These are phyloP conservation scores for Campopleginae sp. DNA, from an alignment of 2,888 invertebrate genomes.

Conservation along the genomic window DNA sequence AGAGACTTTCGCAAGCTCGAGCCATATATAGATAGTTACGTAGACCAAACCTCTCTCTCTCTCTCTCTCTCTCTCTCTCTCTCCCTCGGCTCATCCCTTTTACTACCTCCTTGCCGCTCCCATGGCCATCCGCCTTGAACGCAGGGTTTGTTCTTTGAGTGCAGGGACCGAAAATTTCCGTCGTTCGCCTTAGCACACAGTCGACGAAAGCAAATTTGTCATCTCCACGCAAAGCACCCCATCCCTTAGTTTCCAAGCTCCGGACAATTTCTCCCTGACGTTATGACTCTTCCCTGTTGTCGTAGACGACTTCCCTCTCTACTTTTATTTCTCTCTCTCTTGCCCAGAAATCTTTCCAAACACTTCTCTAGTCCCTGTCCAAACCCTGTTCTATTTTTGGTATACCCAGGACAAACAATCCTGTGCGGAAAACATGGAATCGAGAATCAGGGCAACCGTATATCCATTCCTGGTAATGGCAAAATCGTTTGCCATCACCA, in stretches of 20 bases:
- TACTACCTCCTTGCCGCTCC: constrained; percentile 20
- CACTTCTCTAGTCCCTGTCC: constrained; percentile 56
- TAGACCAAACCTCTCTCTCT: background rate
- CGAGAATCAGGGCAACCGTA: background rate
- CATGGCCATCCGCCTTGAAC: constrained; percentile 38
- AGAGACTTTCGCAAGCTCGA: constrained; percentile 31
- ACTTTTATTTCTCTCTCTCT: constrained; percentile 9
- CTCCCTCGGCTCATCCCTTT: constrained; percentile 22
- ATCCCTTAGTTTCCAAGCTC: constrained; percentile 29
- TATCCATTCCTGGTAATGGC: constrained; percentile 5
- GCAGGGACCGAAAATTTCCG: constrained; percentile 64
- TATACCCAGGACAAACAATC: background rate
- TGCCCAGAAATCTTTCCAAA: constrained; percentile 56
- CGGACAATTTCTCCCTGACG: constrained; percentile 60
- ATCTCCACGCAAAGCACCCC: constrained; percentile 68
- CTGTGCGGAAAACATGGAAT: constrained; percentile 20
- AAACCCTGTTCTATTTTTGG: constrained; percentile 60
- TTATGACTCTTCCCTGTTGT: constrained; percentile 63
- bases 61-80: background rate
- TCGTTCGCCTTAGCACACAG: constrained; percentile 62
- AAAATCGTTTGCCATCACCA: constrained; percentile 15
- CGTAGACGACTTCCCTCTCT: constrained; percentile 38
- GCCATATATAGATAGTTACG: background rate
- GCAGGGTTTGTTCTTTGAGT: constrained; percentile 62
- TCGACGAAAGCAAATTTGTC: constrained; percentile 77